These are phyloP conservation scores for Achatina immaculata DNA, from an alignment of 1,140 invertebrate genomes.

Conservation along the genomic window DNA sequence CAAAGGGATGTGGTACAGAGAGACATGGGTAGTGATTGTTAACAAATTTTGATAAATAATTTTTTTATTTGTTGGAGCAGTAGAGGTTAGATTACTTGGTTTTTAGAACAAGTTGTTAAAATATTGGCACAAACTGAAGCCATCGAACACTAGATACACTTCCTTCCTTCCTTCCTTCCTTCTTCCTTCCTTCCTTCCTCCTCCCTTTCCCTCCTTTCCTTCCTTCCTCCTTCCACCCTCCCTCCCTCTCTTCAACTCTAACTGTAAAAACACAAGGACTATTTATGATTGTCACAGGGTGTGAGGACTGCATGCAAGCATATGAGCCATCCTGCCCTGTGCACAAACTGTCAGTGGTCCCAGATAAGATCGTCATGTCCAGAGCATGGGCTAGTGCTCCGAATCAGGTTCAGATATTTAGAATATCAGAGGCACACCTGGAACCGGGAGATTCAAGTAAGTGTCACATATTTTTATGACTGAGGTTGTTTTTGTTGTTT, in stretches of 20 bases:
- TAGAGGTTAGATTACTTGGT: too few species aligned
- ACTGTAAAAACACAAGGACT: neutral
- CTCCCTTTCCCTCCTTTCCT: too few species aligned
- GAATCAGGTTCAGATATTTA: constrained; percentile 75
- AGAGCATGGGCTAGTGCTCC: constrained; percentile 82
- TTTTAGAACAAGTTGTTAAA: too few species aligned
- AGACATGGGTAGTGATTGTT: too few species aligned
- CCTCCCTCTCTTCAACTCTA: neutral
- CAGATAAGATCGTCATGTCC: constrained; percentile 81
- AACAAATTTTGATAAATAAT: too few species aligned
- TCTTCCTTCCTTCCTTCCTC: too few species aligned
- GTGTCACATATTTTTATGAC: neutral
- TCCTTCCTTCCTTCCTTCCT: too few species aligned
- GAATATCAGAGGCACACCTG: constrained; percentile 61
- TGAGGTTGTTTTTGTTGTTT: constrained; percentile 4
- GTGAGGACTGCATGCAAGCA: constrained; percentile 74
- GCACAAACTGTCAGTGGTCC: constrained; percentile 76
- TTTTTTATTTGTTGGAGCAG: too few species aligned
- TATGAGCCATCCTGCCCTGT: constrained; percentile 73
- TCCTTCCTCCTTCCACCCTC: too few species aligned
- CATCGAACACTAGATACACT: too few species aligned
- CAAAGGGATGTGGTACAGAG: too few species aligned
- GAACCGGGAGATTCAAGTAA: constrained; percentile 40
- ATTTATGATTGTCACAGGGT: constrained; percentile 56
- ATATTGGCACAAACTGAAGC: too few species aligned